phyloP scores from a whole-genome alignment of 2,113 vertebrate species.

The Aviceda subcristata region DNA sequence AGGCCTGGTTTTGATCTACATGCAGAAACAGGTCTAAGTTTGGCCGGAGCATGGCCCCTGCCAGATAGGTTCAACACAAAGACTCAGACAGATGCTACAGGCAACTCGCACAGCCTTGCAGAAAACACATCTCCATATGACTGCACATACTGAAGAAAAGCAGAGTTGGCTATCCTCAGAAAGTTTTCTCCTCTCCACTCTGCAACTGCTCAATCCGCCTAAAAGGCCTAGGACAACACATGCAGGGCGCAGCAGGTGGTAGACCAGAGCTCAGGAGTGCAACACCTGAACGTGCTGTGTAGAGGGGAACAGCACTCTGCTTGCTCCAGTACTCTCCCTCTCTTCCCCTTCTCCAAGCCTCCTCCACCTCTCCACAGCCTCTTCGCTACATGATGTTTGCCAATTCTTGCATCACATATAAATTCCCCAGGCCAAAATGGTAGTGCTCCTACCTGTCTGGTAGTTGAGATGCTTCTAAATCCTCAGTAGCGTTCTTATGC shows the following conservation, averaged over 20 bases:
- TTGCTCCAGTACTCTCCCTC: background rate
- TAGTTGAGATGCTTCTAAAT: background rate
- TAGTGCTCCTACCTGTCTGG: background rate
- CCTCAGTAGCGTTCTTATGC: background rate
- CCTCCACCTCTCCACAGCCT: background rate
- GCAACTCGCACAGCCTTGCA: background rate
- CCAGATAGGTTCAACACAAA: background rate
- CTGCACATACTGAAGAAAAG: background rate
- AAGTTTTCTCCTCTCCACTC: background rate
- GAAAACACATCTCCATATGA: background rate
- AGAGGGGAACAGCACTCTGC: fast-evolving
- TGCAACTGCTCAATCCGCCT: background rate
- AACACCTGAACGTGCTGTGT: background rate
- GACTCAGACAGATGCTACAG: background rate
- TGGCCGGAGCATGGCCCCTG: background rate
- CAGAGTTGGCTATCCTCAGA: background rate
- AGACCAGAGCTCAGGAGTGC: background rate
- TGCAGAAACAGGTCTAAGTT: background rate
- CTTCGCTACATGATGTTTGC: background rate
- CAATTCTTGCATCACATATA: background rate
- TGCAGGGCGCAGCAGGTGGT: background rate
- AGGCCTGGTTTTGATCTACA: background rate
- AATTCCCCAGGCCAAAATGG: background rate
- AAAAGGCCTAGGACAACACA: background rate
- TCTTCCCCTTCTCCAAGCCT: background rate